Evolutionary conservation across 2,113 vertebrate genomes (phyloP), one percentile per base, ranked within the genome.

Genomic region (Donacobius atricapilla): DNA sequence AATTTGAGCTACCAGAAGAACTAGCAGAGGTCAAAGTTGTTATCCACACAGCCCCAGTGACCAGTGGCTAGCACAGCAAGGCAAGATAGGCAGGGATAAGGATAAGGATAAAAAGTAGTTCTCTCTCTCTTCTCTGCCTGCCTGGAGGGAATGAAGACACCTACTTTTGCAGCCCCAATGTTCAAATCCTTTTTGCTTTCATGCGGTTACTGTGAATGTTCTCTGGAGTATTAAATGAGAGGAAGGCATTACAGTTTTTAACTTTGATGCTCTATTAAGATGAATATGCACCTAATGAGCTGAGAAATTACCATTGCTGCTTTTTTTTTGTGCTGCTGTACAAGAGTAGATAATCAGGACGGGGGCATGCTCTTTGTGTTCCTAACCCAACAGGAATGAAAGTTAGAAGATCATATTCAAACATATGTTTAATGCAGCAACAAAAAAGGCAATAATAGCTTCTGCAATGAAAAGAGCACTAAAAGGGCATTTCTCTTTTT

Each of bases 261-360:
- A 97, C 97, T 96, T 90, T 96, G 97, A 97, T 98, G 96, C 93
- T 89, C 97, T 97, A 97, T 98, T 98, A 98, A 94, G 95, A 98
- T 93, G 97, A 98, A 97, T 97, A 95, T 95, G 92, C 83, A 97
- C 80, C 97, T 97, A 98, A 98, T 98, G 98, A 98, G 96, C 97
- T 97, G 94, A 97, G 91, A 98, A 98, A 98, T 98, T 97, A 94
- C 95, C 72, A 35, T 6, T 61, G 80, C 81, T 90, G 28, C 61
- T 13, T 82, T 82, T 93, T 90, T 89, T 95, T 77, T 56, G 63
- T 80, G 56, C 42, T 89, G n/a, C 77, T 82, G n/a, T 80, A 83
- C 61, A 93, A 83, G 93, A 75, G 72, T 12, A 76, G 66, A 93
- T 97, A 83, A 97, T 95, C 96, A 96, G 85, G 83, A 83, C 0